Evolutionary conservation across 1,140 invertebrate species (phyloP), one percentile per base, ranked within the genome.

Genomic region (Drosophila guanche): DNA sequence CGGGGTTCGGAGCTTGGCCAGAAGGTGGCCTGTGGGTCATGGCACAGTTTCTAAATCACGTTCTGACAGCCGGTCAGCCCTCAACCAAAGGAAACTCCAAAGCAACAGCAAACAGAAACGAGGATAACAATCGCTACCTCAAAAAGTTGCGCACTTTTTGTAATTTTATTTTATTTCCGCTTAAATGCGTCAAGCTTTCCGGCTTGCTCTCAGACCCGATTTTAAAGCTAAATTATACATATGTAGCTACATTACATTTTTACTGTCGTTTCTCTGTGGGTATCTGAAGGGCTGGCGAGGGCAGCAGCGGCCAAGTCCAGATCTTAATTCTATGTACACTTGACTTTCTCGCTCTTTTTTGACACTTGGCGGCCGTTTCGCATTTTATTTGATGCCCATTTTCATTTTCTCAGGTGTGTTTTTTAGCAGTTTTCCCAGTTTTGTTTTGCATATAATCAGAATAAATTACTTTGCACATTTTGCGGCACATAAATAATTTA

Each of bases 141-240:
- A 86, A 77, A 85, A 85, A 85, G 81, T 85, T 85, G 81, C 81
- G 81, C 81, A 85, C 81, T 85, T 85, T 86, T 86, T 85, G 81
- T 85, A 81, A 85, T 85, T 86, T 85, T 85, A 85, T 85, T 85
- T 85, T 85, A 85, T 85, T 85, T 86, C 81, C 81, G 77, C 81
- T 85, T 85, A 85, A 85, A 86, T 86, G 81, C 81, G 81, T 85
- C 73, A 45, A 12, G 33, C 63, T 23, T 65, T 53, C 52, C 58
- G 20, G 22, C 37, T 29, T 53, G 25, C 20, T 16, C n/a, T 10
- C 29, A 42, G 0, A 14, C 51, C 77, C 69, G 77, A 81, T 86
- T 85, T 85, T 86, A 86, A 85, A 81, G 83, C 77, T 77, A 81
- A 88, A 75, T 76, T 76, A 85, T n/a, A n/a, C n/a, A n/a, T 85